phyloP scores from a whole-genome alignment of 2,113 vertebrate genomes.

The Bothrops jararaca region DNA sequence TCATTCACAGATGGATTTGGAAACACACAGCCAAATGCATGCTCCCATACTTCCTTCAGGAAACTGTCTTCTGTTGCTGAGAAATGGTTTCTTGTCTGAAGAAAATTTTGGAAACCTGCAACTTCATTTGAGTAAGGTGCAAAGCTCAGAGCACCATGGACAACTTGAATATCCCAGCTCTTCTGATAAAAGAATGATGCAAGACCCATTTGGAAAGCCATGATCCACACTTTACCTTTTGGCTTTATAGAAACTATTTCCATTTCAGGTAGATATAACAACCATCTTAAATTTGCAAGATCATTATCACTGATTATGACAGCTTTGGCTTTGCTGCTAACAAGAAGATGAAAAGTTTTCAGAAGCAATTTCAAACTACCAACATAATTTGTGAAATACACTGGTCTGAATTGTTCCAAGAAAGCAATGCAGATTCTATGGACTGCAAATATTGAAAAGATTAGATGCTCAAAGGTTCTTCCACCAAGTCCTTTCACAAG shows the following conservation, averaged over 20 bases:
- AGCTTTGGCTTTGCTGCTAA: neutral
- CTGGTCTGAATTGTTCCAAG: neutral
- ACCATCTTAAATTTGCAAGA: neutral
- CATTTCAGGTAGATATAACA: neutral
- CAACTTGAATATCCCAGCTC: neutral
- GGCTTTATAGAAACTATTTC: neutral
- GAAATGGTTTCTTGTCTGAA: neutral
- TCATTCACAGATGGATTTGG: too few relatives aligned
- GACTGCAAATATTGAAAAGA: neutral
- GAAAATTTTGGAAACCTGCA: neutral
- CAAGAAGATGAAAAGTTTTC: neutral
- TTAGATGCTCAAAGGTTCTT: neutral
- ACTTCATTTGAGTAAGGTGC: neutral
- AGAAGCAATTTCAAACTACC: neutral
- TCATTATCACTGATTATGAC: neutral
- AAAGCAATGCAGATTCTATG: neutral
- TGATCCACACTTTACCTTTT: neutral
- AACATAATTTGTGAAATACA: neutral
- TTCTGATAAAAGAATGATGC: neutral
- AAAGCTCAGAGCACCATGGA: neutral
- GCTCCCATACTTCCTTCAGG: too few relatives aligned
- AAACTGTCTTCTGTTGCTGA: too few relatives aligned
- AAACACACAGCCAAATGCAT: too few relatives aligned
- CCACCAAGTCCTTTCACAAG: neutral
- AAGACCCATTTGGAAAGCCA: neutral